phyloP scores from a whole-genome alignment of 2,113 vertebrate genomes.

The Elanus axillaris region DNA sequence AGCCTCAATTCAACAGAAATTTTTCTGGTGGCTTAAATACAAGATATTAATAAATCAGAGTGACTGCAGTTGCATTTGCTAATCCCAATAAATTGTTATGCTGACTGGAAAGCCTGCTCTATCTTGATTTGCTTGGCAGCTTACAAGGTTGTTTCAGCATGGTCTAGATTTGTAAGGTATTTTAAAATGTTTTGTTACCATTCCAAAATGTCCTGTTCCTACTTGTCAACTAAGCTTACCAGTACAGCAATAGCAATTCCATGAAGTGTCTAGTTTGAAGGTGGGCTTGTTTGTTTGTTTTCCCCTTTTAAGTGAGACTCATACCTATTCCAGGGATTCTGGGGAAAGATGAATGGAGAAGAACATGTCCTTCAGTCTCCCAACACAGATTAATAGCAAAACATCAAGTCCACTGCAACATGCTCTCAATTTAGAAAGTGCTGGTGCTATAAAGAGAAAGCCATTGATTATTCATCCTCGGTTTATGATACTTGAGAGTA shows the following conservation, averaged over 20 bases:
- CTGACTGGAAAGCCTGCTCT: not conserved
- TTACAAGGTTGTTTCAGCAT: not conserved
- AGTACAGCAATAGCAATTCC: not conserved
- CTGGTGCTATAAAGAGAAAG: constrained; percentile 57
- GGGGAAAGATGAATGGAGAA: constrained; percentile 12
- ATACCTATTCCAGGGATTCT: constrained; percentile 28
- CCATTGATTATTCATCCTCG: constrained; percentile 46
- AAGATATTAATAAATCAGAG: not conserved
- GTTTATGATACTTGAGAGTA: not conserved
- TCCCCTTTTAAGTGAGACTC: not conserved
- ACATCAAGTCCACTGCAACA: constrained; percentile 29
- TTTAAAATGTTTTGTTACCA: not conserved
- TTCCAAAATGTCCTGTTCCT: not conserved
- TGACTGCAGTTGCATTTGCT: not conserved
- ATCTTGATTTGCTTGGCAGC: not conserved
- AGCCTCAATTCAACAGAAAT: not conserved
- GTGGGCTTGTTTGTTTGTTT: not conserved
- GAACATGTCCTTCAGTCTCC: constrained; percentile 28
- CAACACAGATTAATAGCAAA: constrained; percentile 47
- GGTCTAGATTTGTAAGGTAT: not conserved
- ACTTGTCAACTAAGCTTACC: constrained; percentile 8
- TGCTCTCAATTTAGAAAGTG: constrained; percentile 50
- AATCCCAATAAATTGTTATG: not conserved
- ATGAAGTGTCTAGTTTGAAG: not conserved
- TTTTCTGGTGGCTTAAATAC: not conserved